phyloP scores from a whole-genome alignment of 2,113 vertebrate species.

The Rhagologus leucostigma region DNA sequence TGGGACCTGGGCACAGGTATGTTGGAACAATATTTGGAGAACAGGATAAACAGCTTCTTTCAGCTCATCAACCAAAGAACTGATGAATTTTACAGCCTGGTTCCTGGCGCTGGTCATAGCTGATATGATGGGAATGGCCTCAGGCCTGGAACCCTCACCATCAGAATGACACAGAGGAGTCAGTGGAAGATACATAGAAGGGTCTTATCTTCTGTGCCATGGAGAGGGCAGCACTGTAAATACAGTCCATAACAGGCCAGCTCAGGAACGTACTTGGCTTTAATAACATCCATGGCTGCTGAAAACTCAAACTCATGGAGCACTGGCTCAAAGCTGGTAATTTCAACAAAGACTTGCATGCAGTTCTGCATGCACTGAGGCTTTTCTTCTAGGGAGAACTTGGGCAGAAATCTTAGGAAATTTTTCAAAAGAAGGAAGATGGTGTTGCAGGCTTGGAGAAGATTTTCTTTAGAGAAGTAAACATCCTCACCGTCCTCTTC shows the following conservation, averaged over 20 bases:
- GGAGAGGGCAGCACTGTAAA: background rate
- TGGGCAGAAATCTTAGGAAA: slow-evolving; percentile 80
- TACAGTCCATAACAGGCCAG: background rate
- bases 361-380: slow-evolving; percentile 76
- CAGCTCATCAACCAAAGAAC: background rate
- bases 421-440: slow-evolving; percentile 79
- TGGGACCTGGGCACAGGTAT: background rate
- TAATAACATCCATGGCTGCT: background rate
- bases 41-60: background rate
- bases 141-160: slow-evolving; percentile 69
- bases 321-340: background rate
- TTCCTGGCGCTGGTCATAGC: slow-evolving; percentile 68
- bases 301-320: background rate
- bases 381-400: slow-evolving; percentile 81
- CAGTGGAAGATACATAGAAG: slow-evolving; percentile 77
- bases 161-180: slow-evolving; percentile 83
- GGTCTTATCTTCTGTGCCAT: background rate
- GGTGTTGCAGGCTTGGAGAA: slow-evolving; percentile 76
- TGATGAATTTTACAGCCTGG: slow-evolving; percentile 83
- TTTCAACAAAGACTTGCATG: slow-evolving; percentile 70
- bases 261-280: background rate
- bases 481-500: slow-evolving; percentile 69
- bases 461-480: slow-evolving; percentile 77
- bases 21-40: background rate
- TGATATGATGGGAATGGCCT: slow-evolving; percentile 63